Percentiles rank a stretch among this genome's conserved stretches.
These are phyloP conservation scores for Steinernema khuongi DNA, from an alignment of 1,140 invertebrate genomes.

Conservation along the genomic window DNA sequence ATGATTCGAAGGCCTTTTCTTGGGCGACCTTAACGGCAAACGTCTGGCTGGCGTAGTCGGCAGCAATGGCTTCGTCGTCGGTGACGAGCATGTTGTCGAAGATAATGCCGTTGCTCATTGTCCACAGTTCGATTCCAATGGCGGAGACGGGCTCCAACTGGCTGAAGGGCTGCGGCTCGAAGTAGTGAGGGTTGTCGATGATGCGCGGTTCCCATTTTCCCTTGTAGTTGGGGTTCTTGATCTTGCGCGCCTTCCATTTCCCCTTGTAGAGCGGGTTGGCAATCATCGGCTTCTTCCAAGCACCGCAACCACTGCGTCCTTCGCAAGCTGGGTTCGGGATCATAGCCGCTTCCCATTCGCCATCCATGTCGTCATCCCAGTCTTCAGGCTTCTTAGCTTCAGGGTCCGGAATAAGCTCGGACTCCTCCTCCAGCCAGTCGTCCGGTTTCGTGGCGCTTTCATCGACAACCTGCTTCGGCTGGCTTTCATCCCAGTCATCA, in stretches of 20 bases:
- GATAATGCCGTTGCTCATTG: slow-evolving; percentile 85
- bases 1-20: slow-evolving; percentile 64
- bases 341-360: slow-evolving; percentile 90
- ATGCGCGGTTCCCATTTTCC: slow-evolving; percentile 83
- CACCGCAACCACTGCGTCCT: slow-evolving; percentile 79
- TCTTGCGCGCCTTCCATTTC: slow-evolving; percentile 68
- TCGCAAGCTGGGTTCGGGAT: slow-evolving; percentile 84
- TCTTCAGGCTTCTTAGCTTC: slow-evolving; percentile 80
- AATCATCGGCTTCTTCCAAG: slow-evolving; percentile 66
- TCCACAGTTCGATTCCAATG: slow-evolving; percentile 93
- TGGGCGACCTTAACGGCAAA: slow-evolving; percentile 71
- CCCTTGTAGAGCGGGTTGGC: slow-evolving; percentile 59
- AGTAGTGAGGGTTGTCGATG: slow-evolving; percentile 85
- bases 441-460: slow-evolving; percentile 76
- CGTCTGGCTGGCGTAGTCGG: slow-evolving; percentile 74
- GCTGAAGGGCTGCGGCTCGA: slow-evolving; percentile 81
- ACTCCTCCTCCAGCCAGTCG: slow-evolving; percentile 88
- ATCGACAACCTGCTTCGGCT: slow-evolving; percentile 78
- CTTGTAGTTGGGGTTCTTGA: slow-evolving; percentile 87
- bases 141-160: slow-evolving; percentile 84
- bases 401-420: slow-evolving; percentile 78
- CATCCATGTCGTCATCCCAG: slow-evolving; percentile 92
- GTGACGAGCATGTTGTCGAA: slow-evolving; percentile 93
- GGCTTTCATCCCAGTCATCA: slow-evolving; percentile 67
- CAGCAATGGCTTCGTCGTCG: slow-evolving; percentile 73